A percentile compares a stretch with the other conserved stretches of the same genome.
Evolutionary conservation across 2,888 invertebrate genomes (phyloP).

Genomic region (Automeris io): DNA sequence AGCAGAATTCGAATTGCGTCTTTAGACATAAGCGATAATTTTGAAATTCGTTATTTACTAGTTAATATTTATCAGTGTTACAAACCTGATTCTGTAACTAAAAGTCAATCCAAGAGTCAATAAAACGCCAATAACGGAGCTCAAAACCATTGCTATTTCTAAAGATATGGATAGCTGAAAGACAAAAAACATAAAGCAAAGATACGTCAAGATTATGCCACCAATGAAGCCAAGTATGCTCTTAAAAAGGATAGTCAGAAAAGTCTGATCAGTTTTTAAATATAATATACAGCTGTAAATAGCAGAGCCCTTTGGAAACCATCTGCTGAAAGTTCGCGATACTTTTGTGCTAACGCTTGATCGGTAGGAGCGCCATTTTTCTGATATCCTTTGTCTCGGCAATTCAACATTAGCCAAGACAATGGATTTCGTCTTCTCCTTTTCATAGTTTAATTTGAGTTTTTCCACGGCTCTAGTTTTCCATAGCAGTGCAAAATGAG

Average conservation of each 20-base stretch:
- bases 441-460: constrained; percentile 62
- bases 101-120: constrained; percentile 82
- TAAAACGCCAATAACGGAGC: constrained; percentile 78
- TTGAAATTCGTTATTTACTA: background rate
- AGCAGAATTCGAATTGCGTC: too few relatives aligned
- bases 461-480: constrained; percentile 73
- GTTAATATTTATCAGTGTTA: background rate
- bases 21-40: background rate
- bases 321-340: constrained; percentile 44
- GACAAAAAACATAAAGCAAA: constrained; percentile 82
- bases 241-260: constrained; percentile 78
- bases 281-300: constrained; percentile 43
- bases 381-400: constrained; percentile 54
- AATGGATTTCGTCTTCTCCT: constrained; percentile 77
- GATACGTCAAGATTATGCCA: constrained; percentile 80
- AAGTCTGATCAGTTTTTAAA: constrained; percentile 63
- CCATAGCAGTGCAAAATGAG: constrained; percentile 74
- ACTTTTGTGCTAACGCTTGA: constrained; percentile 51
- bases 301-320: constrained; percentile 53
- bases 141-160: constrained; percentile 77
- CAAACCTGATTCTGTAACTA: constrained; percentile 66
- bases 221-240: constrained; percentile 80
- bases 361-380: constrained; percentile 66
- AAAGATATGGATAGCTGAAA: constrained; percentile 80
- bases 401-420: constrained; percentile 53